phyloP scores from a whole-genome alignment of 2,797 vertebrate species.

The Ptychobarbus kaznakovi region DNA sequence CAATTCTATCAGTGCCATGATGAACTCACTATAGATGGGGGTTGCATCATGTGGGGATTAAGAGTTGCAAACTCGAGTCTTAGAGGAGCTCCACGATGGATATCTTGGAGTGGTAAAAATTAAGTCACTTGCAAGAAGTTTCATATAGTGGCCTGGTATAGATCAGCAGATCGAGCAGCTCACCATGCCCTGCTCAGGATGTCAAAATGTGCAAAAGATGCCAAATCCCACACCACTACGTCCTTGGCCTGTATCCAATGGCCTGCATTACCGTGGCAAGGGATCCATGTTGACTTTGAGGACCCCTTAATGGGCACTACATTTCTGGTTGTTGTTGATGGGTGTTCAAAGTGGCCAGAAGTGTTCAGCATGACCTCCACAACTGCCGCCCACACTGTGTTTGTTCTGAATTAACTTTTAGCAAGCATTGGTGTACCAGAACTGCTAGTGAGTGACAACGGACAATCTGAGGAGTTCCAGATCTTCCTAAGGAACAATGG shows the following conservation, averaged over 20 bases:
- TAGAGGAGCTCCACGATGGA: too few species aligned
- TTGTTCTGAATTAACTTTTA: background rate
- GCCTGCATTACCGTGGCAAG: conserved; percentile 17
- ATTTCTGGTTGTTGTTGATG: conserved; percentile 19
- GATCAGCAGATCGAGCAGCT: too few species aligned
- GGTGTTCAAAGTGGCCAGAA: conserved; percentile 20
- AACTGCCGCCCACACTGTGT: background rate
- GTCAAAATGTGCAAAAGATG: too few species aligned
- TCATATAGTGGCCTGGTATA: too few species aligned
- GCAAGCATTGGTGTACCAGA: background rate
- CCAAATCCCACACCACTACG: too few species aligned
- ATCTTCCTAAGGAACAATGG: background rate
- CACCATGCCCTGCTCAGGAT: too few species aligned
- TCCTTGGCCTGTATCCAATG: background rate
- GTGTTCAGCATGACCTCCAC: background rate
- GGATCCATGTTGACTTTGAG: conserved; percentile 18
- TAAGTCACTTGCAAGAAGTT: too few species aligned
- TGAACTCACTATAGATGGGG: too few species aligned
- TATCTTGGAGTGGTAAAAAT: too few species aligned
- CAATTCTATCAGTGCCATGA: too few species aligned
- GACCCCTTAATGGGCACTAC: conserved; percentile 16
- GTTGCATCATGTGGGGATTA: too few species aligned
- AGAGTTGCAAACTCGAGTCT: too few species aligned
- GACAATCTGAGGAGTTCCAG: background rate
- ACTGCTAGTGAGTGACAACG: background rate